These are phyloP conservation scores for Uromys caudimaculatus DNA, from an alignment of 2,797 vertebrate species.

Conservation along the genomic window DNA sequence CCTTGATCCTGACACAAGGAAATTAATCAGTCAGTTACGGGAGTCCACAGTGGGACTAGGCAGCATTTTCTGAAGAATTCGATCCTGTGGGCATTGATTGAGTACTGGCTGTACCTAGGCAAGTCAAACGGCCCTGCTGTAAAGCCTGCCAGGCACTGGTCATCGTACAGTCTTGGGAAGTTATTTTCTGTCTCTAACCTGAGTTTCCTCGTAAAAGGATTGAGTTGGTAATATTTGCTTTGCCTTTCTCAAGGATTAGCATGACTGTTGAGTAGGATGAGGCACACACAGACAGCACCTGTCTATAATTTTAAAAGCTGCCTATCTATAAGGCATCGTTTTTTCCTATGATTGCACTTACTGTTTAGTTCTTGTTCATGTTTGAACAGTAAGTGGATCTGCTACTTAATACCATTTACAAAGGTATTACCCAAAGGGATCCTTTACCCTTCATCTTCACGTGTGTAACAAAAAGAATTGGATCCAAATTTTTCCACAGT, in stretches of 20 bases:
- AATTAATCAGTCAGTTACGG: neutral
- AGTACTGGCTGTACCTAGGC: neutral
- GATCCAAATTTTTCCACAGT: neutral
- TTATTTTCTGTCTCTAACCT: neutral
- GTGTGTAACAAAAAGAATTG: slow-evolving; percentile 31
- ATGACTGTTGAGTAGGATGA: neutral
- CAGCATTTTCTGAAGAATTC: neutral
- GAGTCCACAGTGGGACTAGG: neutral
- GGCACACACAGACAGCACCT: neutral
- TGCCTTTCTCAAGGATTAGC: slow-evolving; percentile 20
- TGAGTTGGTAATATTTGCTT: neutral
- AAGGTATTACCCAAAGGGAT: neutral
- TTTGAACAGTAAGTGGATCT: neutral
- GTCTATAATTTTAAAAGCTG: neutral
- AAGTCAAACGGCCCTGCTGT: neutral
- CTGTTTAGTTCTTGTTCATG: neutral
- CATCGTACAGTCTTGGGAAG: neutral
- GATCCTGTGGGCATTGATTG: neutral
- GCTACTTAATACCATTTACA: neutral
- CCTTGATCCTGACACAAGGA: slow-evolving; percentile 8
- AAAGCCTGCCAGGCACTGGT: neutral
- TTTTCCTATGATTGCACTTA: neutral
- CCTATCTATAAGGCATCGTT: neutral
- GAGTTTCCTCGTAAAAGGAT: slow-evolving; percentile 19
- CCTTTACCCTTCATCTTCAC: neutral